Evolutionary conservation across 1,140 invertebrate species (phyloP).

Genomic region (Conus ventricosus): DNA sequence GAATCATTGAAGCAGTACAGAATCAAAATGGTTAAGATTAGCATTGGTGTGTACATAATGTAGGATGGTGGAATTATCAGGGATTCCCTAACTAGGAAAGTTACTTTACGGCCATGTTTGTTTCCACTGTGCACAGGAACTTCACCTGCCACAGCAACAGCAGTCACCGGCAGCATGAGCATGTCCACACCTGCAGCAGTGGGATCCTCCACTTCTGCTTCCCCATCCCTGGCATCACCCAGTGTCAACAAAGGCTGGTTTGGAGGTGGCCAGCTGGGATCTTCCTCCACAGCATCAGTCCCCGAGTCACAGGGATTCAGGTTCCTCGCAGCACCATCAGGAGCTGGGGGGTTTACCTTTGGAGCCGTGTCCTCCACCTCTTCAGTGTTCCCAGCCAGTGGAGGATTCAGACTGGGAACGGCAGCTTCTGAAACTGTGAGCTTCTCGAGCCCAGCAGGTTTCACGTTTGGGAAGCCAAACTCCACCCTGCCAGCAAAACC

Average conservation of each 20-base stretch:
- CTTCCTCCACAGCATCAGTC: background rate
- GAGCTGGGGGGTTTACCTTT: no score
- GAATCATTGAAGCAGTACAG: no score
- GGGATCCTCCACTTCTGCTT: no score
- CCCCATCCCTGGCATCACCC: background rate
- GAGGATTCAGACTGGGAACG: background rate
- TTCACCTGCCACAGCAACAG: no score
- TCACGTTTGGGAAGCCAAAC: background rate
- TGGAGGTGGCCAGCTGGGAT: background rate
- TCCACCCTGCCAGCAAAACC: background rate
- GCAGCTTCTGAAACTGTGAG: background rate
- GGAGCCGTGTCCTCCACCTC: background rate
- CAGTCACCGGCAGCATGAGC: no score
- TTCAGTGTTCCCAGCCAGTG: background rate
- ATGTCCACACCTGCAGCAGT: no score
- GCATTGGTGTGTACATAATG: no score
- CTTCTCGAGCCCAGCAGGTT: background rate
- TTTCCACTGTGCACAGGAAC: no score
- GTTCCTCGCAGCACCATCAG: background rate
- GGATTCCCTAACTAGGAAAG: no score
- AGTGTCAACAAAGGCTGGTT: background rate
- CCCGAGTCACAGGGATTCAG: background rate
- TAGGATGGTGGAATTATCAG: no score
- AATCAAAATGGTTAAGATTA: no score
- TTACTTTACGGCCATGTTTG: no score